Evolutionary conservation across 2,113 vertebrate species (phyloP), one percentile per base, ranked within the genome.

Genomic region (Nyctibius bracteatus): DNA sequence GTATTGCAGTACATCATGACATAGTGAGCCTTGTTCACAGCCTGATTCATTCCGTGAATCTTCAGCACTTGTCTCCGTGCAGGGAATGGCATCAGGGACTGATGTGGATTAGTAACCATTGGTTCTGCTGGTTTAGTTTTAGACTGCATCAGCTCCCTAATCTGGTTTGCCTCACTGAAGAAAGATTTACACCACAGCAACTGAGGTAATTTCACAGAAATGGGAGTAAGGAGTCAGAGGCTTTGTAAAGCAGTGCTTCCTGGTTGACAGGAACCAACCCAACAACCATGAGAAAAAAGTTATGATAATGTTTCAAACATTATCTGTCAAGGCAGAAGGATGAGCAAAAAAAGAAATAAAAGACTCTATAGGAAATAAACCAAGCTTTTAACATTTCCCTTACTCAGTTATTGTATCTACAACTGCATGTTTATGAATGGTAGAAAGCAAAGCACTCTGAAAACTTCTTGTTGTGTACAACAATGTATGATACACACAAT

Each of bases 331-430:
- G 33, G 27, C 27, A 87, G 63, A 87, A 81, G 22, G 58, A 57
- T 55, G 17, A 80, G 30, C 12, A 46, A 77, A 54, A 74, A 78
- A 61, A 31, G 5, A 77, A 63, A 43, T 23, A 9, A 55, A 86
- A 71, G 16, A 18, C 18, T 52, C 25, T 57, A 2, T 0, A 49
- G 25, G 22, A 93, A 81, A 68, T 0, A 0, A 30, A 5, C 8
- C 33, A 57, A 68, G 23, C 3, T 23, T 75, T 71, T 80, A n/a
- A 24, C 5, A 47, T 62, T 82, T 86, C 22, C 6, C 13, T 49
- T 71, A 39, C 15, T 81, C 22, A 44, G 22, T 67, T 91, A 39
- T 19, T 73, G 4, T 57, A 20, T 35, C 39, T 47, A 55, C 20
- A 65, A 27, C 33, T 46, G 11, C 21, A 33, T 2, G 2, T 37